These are phyloP conservation scores for Eupleurogrammus muticus DNA, from an alignment of 2,797 vertebrate species.

Conservation along the genomic window DNA sequence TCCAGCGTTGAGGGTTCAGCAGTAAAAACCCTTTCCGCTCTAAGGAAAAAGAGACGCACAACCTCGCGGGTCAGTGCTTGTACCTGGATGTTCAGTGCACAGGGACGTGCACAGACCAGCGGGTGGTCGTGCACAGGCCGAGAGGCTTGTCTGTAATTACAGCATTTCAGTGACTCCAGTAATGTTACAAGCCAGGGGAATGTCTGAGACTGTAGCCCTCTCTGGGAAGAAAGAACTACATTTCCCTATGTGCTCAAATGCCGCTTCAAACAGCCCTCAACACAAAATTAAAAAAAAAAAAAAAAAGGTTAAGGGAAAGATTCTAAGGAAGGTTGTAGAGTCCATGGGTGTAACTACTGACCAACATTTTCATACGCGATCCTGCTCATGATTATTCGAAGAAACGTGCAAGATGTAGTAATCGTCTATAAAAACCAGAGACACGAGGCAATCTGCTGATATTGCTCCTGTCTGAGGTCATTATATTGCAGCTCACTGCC, in stretches of 20 bases:
- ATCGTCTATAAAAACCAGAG: constrained; percentile 4
- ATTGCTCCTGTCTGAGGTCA: constrained; percentile 12
- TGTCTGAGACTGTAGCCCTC: constrained; percentile 34
- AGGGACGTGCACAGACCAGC: constrained; percentile 47
- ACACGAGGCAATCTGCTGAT: background rate
- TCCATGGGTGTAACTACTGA: background rate
- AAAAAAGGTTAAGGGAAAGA: constrained; percentile 13
- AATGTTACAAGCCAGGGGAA: constrained; percentile 48
- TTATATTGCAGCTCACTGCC: constrained; percentile 1
- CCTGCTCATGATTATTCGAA: constrained; percentile 10
- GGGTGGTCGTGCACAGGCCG: constrained; percentile 48
- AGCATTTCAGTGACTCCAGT: constrained; percentile 46
- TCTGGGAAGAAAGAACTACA: constrained; percentile 30
- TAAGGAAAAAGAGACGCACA: constrained; percentile 37
- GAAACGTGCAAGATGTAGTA: background rate
- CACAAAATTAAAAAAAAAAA: background rate
- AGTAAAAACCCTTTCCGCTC: constrained; percentile 42
- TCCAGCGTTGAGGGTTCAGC: constrained; percentile 39
- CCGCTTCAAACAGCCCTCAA: constrained; percentile 24
- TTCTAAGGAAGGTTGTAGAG: constrained; percentile 13
- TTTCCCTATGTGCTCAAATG: constrained; percentile 36
- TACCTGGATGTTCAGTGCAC: constrained; percentile 70
- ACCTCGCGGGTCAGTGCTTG: constrained; percentile 62
- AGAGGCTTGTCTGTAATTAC: constrained; percentile 51
- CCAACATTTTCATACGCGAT: too few species aligned